Base-by-base conservation (phyloP, 2,888 invertebrate species). In the Priocnemis perturbator region DNA sequence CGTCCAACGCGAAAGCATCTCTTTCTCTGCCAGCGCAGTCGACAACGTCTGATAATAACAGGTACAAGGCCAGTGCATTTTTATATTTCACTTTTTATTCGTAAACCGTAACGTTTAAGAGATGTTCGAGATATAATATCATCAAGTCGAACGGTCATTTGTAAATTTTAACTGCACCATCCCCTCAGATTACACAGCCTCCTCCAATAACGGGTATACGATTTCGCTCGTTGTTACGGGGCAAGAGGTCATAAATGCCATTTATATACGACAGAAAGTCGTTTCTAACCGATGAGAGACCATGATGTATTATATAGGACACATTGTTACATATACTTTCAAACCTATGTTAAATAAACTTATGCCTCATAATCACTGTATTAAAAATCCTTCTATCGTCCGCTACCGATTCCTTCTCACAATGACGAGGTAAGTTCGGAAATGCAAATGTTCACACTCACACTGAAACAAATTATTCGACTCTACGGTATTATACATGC, bases 41-140 rank as follows among this genome's bases (percentile, higher is more conserved):
- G 7, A 37, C 11, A 56, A 37, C 26, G 4, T 47, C 30, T 65
- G 4, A 48, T 23, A 48, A 59, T 37, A 53, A 48, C 30, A 23
- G 61, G 50, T 60, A 11, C 53, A 60, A 60, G 45, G 37, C 45
- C 63, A 56, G 67, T 70, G 69, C 72, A 76, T 77, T 81, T 81
- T 74, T 76, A 76, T 81, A 79, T 71, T 69, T 73, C 69, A 70
- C 67, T 76, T 67, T 77, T 74, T 71, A 74, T 59, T 64, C 47
- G 30, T 72, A 47, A 59, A 45, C 67, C 47, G 15, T 69, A 61
- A 71, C 15, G 47, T 69, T 62, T 50, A 60, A 67, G 55, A 60
- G 21, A 57, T 52, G 45, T 15, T 17, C 58, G 47, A 30, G 19
- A 19, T 55, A 64, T 53, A 20, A 44, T 19, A 17, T 69, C 50